Evolutionary conservation across 2,113 vertebrate species (phyloP).

Genomic region (Stictonetta naevosa): DNA sequence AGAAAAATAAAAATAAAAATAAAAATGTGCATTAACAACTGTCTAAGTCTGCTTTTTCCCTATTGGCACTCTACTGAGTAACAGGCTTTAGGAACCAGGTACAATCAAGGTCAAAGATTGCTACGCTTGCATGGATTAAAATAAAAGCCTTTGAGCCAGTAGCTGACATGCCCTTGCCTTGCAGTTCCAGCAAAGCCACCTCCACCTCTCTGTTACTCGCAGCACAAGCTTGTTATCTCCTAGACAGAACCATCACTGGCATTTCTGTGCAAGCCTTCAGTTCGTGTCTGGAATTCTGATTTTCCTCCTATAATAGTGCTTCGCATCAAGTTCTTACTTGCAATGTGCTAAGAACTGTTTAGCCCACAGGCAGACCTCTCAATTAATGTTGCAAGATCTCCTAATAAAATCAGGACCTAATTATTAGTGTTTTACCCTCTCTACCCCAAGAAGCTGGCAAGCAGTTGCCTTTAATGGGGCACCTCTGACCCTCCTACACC

Average conservation of each 20-base stretch:
- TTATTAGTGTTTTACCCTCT: not conserved
- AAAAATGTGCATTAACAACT: not conserved
- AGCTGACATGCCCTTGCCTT: not conserved
- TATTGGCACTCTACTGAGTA: not conserved
- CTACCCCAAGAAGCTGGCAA: not conserved
- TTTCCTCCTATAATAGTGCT: not conserved
- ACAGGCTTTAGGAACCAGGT: not conserved
- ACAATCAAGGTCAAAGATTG: not conserved
- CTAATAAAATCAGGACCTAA: not conserved
- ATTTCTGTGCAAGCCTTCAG: not conserved
- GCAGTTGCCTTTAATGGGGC: not conserved
- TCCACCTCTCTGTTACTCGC: not conserved
- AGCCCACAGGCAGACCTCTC: slow-evolving; percentile 18
- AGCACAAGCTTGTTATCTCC: not conserved
- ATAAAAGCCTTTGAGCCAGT: not conserved
- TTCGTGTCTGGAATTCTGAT: not conserved
- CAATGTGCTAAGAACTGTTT: not conserved
- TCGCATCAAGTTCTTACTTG: not conserved
- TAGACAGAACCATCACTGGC: not conserved
- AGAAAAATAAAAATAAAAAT: not conserved
- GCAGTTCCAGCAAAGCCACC: not conserved
- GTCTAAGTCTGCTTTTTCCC: not conserved
- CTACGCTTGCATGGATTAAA: not conserved
- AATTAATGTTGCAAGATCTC: not conserved
- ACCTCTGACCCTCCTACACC: not conserved